These are phyloP conservation scores for Eledone cirrhosa DNA, from an alignment of 2,888 invertebrate species.

Conservation along the genomic window DNA sequence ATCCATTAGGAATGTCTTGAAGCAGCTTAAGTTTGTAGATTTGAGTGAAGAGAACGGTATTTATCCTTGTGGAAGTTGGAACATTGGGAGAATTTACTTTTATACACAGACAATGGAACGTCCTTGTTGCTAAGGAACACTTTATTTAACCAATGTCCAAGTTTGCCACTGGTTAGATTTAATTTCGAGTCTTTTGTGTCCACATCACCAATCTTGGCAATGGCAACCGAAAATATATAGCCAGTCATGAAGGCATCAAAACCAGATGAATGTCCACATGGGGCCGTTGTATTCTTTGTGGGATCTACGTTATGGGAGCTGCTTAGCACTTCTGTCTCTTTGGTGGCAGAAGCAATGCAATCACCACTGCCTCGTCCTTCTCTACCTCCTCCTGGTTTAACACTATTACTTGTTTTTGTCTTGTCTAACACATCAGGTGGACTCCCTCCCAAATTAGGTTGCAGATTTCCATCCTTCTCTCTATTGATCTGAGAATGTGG, in stretches of 20 bases:
- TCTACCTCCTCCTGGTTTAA: not conserved
- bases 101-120: constrained; percentile 62
- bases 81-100: constrained; percentile 62
- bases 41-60: not conserved
- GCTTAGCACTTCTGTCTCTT: not conserved
- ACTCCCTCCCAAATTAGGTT: no score
- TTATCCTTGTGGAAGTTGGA: constrained; percentile 59
- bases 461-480: no score
- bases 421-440: no score
- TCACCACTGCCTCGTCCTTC: not conserved
- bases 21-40: no score
- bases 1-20: no score
- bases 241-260: constrained; percentile 69
- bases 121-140: constrained; percentile 66
- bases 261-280: constrained; percentile 66
- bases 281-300: constrained; percentile 30
- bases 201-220: constrained; percentile 43
- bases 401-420: no score
- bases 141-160: constrained; percentile 60
- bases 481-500: no score
- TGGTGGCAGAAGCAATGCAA: no score
- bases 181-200: constrained; percentile 25
- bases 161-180: constrained; percentile 36
- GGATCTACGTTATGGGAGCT: not conserved
- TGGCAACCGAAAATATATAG: constrained; percentile 61